phyloP scores from a whole-genome alignment of 2,113 vertebrate species.

The Pithys albifrons region DNA sequence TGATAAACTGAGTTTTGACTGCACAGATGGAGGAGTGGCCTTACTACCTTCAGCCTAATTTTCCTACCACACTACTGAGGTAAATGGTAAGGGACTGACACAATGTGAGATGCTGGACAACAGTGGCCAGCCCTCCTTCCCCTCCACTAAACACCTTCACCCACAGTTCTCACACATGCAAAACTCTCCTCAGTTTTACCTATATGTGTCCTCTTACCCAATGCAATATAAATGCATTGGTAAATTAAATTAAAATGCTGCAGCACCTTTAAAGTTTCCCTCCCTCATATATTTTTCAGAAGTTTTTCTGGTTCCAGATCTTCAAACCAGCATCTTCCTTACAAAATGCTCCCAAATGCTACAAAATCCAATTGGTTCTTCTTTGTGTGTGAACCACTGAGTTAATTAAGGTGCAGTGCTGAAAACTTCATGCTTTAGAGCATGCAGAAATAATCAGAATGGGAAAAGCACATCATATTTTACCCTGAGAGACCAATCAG shows the following conservation, averaged over 20 bases:
- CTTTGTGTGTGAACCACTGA: background rate
- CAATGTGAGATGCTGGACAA: background rate
- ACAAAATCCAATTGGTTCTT: background rate
- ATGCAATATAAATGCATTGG: background rate
- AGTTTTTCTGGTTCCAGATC: background rate
- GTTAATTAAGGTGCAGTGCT: background rate
- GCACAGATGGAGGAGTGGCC: background rate
- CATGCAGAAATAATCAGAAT: background rate
- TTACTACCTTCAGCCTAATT: background rate
- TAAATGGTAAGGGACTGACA: constrained; percentile 17
- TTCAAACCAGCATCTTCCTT: background rate
- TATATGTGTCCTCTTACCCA: background rate
- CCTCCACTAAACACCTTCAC: background rate
- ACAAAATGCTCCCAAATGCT: background rate
- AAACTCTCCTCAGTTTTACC: background rate
- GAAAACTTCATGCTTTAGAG: background rate
- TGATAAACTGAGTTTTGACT: constrained; percentile 41
- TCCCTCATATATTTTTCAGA: background rate
- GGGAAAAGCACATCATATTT: background rate
- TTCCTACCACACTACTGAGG: constrained; percentile 7
- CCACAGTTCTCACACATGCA: background rate
- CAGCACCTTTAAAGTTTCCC: background rate
- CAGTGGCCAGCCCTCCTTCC: background rate
- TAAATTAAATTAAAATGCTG: background rate
- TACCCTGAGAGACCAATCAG: background rate